Conservation (phyloP, 2,113 vertebrate genomes). For the Chitala chitala region DNA sequence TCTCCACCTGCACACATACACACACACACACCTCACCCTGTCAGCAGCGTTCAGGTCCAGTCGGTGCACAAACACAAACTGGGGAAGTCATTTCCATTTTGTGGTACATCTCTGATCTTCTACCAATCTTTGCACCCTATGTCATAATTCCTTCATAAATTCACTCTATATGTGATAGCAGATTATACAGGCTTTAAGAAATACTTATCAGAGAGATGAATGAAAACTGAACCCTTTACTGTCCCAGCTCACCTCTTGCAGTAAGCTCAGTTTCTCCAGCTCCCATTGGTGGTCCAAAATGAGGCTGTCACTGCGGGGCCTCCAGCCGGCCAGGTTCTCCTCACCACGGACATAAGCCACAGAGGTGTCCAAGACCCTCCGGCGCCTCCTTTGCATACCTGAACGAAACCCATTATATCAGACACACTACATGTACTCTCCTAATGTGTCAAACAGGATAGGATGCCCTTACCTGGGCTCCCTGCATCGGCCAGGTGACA, state of each 20-base stretch:
- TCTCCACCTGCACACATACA: constrained; percentile 75
- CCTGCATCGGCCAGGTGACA: constrained; percentile 82
- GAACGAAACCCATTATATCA: constrained; percentile 9
- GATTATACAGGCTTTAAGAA: no score
- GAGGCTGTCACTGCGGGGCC: constrained; percentile 93
- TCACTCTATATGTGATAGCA: no score
- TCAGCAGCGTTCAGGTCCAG: not conserved
- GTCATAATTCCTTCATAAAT: not conserved
- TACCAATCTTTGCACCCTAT: not conserved
- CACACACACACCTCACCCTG: not conserved
- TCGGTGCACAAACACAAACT: not conserved
- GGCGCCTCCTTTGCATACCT: constrained; percentile 92
- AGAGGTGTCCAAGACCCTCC: constrained; percentile 88
- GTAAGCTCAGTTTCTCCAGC: constrained; percentile 91
- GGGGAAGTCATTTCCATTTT: not conserved
- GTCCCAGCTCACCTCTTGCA: constrained; percentile 86
- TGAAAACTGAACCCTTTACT: not conserved
- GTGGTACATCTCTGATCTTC: not conserved
- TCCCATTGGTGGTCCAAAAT: constrained; percentile 97
- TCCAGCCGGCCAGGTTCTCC: constrained; percentile 95
- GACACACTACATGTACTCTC: not conserved
- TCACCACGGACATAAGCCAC: constrained; percentile 91
- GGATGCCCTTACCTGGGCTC: constrained; percentile 93
- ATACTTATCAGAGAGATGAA: not conserved
- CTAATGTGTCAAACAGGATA: no score